Base-by-base conservation (phyloP, 2,797 vertebrate genomes). In the Holocentrus rufus region DNA sequence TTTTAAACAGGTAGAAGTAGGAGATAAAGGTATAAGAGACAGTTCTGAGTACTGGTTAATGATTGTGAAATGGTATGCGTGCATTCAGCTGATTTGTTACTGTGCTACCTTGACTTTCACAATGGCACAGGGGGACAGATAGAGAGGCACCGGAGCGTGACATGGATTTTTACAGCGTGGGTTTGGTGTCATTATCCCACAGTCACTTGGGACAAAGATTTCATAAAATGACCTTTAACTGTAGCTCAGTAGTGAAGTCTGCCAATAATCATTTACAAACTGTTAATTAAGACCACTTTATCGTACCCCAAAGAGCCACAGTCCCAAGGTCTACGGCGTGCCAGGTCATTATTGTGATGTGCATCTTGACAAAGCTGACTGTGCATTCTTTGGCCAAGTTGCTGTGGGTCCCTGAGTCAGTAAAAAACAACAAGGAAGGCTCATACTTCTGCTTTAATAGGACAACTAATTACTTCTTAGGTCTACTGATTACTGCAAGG, bases 181-280 rank as follows among this genome's bases (percentile, higher is more conserved):
- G 46, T 5, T 20, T n/a, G 25, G 18, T 20, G 25, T 31, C 27
- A 49, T n/a, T 57, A 15, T 18, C 23, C 18, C 36, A 58, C 14
- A 69, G 53, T 65, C 69, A 59, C 65, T 69, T 2, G 8, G 0
- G 77, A 74, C 44, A 69, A 67, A 74, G 27, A 13, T 20, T 30
- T 62, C 17, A 20, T 78, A 55, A 27, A 69, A 67, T 52, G 20
- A 54, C 49, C 23, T 56, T 13, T 53, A 71, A 65, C 55, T 50
- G 49, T 49, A n/a, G 68, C 49, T 74, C 20, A 22, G 10, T 10
- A 2, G 44, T 23, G 8, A 50, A 30, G 58, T 27, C 31, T 59
- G 72, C 72, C 79, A 73, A 69, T 77, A 79, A 74, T 80, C 47
- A 7, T 71, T 63, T 56, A 6, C 42, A 65, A 84, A 80, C 27